A percentile compares a stretch with the other conserved stretches of the same genome.
Evolutionary conservation across 2,888 invertebrate genomes (phyloP).

Genomic region (Eupelmus urozonus): DNA sequence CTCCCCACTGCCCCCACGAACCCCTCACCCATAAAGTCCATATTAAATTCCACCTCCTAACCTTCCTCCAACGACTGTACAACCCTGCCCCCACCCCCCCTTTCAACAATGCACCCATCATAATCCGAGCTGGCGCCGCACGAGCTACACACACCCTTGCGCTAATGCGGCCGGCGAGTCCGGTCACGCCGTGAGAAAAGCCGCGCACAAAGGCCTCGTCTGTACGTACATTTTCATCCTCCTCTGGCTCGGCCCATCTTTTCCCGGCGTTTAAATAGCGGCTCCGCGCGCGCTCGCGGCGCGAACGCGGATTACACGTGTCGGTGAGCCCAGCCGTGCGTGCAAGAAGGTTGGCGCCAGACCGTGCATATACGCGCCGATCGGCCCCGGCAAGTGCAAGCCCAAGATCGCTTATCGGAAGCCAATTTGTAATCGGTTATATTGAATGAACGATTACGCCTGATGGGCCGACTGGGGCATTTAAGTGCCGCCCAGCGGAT

Average conservation of each 20-base stretch:
- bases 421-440: not conserved
- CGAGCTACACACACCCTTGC: not conserved
- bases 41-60: not conserved
- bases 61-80: not conserved
- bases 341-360: too few relatives aligned
- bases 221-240: constrained; percentile 9
- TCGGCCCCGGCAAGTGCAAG: too few relatives aligned
- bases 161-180: not conserved
- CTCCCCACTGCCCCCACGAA: too few relatives aligned
- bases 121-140: constrained; percentile 38
- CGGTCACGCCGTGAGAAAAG: constrained; percentile 26
- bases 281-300: not conserved
- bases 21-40: not conserved
- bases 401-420: too few relatives aligned
- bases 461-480: not conserved
- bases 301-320: not conserved
- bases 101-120: constrained; percentile 4
- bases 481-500: too few relatives aligned
- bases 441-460: too few relatives aligned
- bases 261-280: not conserved
- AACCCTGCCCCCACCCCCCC: not conserved
- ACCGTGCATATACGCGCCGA: too few relatives aligned
- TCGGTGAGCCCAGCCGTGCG: not conserved
- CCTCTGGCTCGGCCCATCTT: not conserved
- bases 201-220: not conserved